These are phyloP conservation scores for Pantala flavescens DNA, from an alignment of 1,140 invertebrate genomes.

Conservation along the genomic window DNA sequence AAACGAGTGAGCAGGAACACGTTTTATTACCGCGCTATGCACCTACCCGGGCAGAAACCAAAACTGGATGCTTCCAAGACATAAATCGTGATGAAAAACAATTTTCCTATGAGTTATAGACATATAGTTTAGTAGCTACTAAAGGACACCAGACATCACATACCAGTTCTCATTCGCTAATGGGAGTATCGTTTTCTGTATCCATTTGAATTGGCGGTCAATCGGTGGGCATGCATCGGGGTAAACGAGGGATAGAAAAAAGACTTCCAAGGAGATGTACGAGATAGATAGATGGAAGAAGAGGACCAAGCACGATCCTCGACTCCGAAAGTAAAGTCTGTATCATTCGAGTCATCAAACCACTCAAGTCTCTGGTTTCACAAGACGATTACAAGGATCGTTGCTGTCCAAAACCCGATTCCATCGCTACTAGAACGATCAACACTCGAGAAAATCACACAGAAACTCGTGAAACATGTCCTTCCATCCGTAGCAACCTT, in stretches of 20 bases:
- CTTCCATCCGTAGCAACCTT: too few species aligned
- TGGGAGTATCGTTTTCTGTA: too few species aligned
- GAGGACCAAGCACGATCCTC: not conserved
- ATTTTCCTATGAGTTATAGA: not conserved
- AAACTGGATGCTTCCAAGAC: not conserved
- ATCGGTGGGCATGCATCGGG: not conserved
- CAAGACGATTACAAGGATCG: too few species aligned
- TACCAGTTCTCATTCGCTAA: not conserved
- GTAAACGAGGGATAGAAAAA: not conserved
- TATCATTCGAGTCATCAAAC: too few species aligned
- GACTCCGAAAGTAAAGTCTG: not conserved
- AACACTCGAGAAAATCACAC: too few species aligned
- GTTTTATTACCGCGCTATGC: not conserved
- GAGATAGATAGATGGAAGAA: not conserved
- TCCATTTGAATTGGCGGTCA: not conserved
- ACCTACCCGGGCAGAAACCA: not conserved
- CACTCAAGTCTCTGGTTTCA: too few species aligned
- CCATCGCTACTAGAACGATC: too few species aligned
- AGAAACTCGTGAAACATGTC: too few species aligned
- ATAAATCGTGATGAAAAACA: not conserved
- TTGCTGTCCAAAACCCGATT: too few species aligned
- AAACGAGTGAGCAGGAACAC: not conserved
- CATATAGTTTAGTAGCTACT: not conserved
- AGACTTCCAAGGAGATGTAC: not conserved
- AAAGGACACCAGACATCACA: not conserved